Percentiles rank a stretch among this genome's conserved stretches.
These are phyloP conservation scores for Oreochromis niloticus DNA, from an alignment of 2,113 vertebrate genomes.

Conservation along the genomic window DNA sequence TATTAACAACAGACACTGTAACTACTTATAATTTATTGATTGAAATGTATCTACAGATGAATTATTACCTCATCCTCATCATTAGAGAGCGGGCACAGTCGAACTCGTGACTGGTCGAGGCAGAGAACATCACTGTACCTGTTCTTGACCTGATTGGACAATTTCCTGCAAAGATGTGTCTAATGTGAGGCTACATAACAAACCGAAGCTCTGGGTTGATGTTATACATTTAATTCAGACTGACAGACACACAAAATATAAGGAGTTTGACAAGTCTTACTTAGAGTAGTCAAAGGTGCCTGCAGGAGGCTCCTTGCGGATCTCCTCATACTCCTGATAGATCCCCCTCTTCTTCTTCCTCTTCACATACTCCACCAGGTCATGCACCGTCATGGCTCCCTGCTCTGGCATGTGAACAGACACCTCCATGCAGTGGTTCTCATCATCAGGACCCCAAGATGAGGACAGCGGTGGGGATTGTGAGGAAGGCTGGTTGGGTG, in stretches of 20 bases:
- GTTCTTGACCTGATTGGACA: conserved; percentile 79
- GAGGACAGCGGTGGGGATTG: conserved; percentile 55
- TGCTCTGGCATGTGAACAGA: conserved; percentile 73
- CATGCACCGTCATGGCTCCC: conserved; percentile 67
- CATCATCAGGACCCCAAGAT: conserved; percentile 48
- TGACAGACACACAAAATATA: neutral
- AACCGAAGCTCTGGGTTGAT: neutral
- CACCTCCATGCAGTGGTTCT: conserved; percentile 45
- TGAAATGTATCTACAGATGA: neutral
- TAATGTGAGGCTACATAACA: neutral
- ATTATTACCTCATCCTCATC: conserved; percentile 72
- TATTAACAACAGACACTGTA: neutral
- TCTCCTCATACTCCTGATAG: conserved; percentile 80
- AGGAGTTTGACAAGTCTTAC: conserved; percentile 43
- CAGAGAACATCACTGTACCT: conserved; percentile 80
- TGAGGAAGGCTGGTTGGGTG: conserved; percentile 52
- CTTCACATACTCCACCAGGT: conserved; percentile 75
- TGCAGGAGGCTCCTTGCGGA: conserved; percentile 74
- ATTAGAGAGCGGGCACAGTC: conserved; percentile 63
- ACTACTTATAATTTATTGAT: neutral
- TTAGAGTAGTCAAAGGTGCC: conserved; percentile 77
- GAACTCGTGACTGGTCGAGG: conserved; percentile 76
- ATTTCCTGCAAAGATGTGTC: conserved; percentile 56
- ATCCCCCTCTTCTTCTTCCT: conserved; percentile 75
- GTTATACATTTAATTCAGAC: neutral